A percentile compares a stretch with the other conserved stretches of the same genome.
Evolutionary conservation across 2,888 invertebrate genomes (phyloP).

Genomic region (Hyposoter didymator): DNA sequence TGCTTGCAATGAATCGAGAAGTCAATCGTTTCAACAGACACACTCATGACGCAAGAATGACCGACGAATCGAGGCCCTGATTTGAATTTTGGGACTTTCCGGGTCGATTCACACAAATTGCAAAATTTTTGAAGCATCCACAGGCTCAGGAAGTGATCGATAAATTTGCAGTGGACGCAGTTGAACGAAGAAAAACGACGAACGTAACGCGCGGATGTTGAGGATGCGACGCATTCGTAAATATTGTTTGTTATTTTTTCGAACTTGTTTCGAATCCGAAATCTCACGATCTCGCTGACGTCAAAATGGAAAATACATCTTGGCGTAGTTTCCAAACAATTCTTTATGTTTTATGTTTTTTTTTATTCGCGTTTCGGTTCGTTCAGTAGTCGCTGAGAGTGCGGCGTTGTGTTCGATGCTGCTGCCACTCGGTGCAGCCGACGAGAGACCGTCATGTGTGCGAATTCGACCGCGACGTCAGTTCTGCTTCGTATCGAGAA

Average conservation of each 20-base stretch:
- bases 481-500: constrained; percentile 33
- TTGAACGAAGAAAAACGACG: background rate
- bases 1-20: background rate
- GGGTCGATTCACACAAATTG: background rate
- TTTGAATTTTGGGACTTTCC: background rate
- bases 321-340: background rate
- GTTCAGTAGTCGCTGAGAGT: background rate
- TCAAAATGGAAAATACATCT: background rate
- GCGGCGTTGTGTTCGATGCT: constrained; percentile 1
- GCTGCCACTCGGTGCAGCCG: constrained; percentile 21
- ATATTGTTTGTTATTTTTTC: background rate
- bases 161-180: background rate
- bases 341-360: background rate
- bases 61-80: background rate
- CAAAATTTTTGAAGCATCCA: background rate
- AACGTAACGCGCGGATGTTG: background rate
- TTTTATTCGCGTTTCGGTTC: background rate
- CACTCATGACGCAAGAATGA: background rate
- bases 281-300: background rate
- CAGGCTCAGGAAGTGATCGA: background rate
- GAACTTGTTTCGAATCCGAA: background rate
- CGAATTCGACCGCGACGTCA: background rate
- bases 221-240: background rate
- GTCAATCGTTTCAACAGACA: background rate
- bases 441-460: background rate